Evolutionary conservation across 2,888 invertebrate species (phyloP).

Genomic region (Acronicta alni): DNA sequence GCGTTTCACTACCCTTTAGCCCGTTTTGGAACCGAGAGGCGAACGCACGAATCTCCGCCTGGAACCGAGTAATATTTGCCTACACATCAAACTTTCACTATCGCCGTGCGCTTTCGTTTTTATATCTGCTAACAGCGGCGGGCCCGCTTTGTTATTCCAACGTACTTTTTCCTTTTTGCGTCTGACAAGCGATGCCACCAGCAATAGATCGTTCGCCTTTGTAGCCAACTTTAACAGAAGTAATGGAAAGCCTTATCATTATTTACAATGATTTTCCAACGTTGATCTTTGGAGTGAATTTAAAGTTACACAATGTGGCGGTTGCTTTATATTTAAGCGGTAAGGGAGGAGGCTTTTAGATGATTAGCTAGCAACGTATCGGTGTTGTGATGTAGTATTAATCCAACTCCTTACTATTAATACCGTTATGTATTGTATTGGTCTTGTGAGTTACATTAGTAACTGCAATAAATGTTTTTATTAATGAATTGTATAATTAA

Average conservation of each 20-base stretch:
- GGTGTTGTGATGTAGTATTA: too few species aligned
- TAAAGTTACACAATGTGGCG: too few species aligned
- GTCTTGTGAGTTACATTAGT: too few species aligned
- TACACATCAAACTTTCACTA: slow-evolving; percentile 90
- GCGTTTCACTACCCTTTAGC: slow-evolving; percentile 74
- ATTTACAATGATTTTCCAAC: slow-evolving; percentile 3
- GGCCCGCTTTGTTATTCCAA: slow-evolving; percentile 81
- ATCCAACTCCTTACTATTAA: too few species aligned
- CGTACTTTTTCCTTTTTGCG: slow-evolving; percentile 65
- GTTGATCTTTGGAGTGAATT: neutral
- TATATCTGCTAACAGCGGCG: slow-evolving; percentile 79
- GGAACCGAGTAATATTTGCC: slow-evolving; percentile 87
- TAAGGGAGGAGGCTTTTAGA: too few species aligned
- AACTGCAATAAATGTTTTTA: too few species aligned
- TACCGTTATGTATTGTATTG: too few species aligned
- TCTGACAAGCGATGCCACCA: slow-evolving; percentile 57
- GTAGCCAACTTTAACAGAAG: slow-evolving; percentile 44
- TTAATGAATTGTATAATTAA: too few species aligned
- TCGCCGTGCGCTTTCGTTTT: slow-evolving; percentile 87
- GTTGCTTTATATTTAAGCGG: too few species aligned
- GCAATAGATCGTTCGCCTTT: slow-evolving; percentile 38
- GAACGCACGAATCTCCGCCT: slow-evolving; percentile 87
- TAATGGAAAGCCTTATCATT: slow-evolving; percentile 17
- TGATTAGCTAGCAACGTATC: too few species aligned
- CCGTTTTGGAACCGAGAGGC: slow-evolving; percentile 78